These are phyloP conservation scores for Solenopsis invicta DNA, from an alignment of 1,140 invertebrate species.

Conservation along the genomic window DNA sequence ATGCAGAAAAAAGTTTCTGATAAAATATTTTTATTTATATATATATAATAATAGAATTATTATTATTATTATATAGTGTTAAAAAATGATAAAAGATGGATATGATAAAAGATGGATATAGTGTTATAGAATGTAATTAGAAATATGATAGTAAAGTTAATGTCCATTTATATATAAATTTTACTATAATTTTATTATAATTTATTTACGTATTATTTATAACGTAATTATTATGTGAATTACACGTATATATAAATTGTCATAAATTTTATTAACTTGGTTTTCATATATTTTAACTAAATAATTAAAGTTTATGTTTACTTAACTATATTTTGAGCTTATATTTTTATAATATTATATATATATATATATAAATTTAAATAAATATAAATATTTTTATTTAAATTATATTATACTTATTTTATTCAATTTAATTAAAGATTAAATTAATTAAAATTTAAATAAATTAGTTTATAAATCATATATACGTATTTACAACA, in stretches of 20 bases:
- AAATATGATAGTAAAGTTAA: not conserved
- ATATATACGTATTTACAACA: not conserved
- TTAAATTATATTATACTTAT: not conserved
- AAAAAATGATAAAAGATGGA: no score
- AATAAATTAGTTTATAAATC: not conserved
- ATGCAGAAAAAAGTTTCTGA: not conserved
- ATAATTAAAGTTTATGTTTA: no score
- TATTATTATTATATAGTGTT: not conserved
- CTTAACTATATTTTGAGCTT: no score
- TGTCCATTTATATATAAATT: not conserved
- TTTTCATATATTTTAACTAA: no score
- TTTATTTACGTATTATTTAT: no score
- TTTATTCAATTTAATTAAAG: not conserved
- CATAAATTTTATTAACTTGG: not conserved
- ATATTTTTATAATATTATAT: not conserved
- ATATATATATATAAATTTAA: not conserved
- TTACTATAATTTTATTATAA: not conserved
- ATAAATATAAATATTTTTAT: not conserved
- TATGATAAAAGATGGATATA: not conserved
- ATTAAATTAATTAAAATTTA: not conserved
- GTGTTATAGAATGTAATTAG: not conserved
- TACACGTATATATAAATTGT: not conserved
- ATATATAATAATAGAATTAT: not conserved
- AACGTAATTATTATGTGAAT: no score
- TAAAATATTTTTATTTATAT: not conserved